Percentiles rank a stretch among this genome's conserved stretches.
Conservation (phyloP, 1,140 invertebrate species). For the Aricia agestis region DNA sequence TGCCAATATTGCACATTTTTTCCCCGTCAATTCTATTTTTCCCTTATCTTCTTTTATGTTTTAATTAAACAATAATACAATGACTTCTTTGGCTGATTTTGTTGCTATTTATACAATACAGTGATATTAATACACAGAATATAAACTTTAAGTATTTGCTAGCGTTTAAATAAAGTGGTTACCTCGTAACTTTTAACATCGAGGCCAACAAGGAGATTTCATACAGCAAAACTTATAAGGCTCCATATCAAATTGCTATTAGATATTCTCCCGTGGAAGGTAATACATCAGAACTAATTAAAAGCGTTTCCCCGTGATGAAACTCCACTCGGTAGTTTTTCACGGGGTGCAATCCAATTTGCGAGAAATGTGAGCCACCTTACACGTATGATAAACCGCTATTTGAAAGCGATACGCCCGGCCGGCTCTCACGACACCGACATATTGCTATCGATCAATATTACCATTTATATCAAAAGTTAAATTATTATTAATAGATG, state of each 20-base stretch:
- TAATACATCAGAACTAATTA: conserved; percentile 14
- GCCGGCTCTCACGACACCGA: conserved; percentile 30
- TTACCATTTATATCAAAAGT: conserved; percentile 25
- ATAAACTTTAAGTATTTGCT: neutral
- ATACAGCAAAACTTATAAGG: neutral
- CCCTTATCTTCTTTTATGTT: neutral
- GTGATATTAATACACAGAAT: neutral
- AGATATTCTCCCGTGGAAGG: neutral
- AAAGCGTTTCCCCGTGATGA: conserved; percentile 11
- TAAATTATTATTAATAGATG: neutral
- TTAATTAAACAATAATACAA: neutral
- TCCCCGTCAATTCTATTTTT: neutral
- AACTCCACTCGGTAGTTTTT: conserved; percentile 29
- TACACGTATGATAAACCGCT: conserved; percentile 44
- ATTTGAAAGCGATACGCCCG: conserved; percentile 30
- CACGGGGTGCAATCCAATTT: conserved; percentile 46
- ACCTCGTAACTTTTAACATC: no score
- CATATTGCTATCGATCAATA: conserved; percentile 53
- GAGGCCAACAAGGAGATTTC: neutral
- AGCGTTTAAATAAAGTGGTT: neutral
- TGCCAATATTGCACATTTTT: conserved; percentile 17
- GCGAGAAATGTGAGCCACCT: conserved; percentile 38
- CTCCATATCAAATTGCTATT: neutral
- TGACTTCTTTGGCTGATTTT: neutral
- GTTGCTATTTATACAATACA: no score